Percentiles rank a stretch among this genome's conserved stretches.
These are phyloP conservation scores for Prionace glauca DNA, from an alignment of 2,797 vertebrate genomes.

Conservation along the genomic window DNA sequence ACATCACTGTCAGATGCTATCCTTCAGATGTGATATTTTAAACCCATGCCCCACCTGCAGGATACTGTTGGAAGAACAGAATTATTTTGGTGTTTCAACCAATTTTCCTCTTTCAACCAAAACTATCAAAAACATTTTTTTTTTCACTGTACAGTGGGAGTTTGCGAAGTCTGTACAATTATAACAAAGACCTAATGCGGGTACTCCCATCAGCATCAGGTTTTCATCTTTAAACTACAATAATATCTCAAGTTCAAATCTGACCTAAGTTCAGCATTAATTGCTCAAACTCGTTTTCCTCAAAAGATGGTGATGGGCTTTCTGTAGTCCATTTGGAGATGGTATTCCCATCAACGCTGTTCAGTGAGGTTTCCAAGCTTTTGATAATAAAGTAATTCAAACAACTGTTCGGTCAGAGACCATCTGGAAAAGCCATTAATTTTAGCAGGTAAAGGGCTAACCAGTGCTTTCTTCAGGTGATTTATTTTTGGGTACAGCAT, in stretches of 20 bases:
- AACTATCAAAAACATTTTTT: not conserved
- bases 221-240: not conserved
- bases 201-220: not conserved
- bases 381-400: not conserved
- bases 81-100: not conserved
- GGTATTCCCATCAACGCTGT: not conserved
- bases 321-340: not conserved
- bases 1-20: not conserved
- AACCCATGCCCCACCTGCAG: not conserved
- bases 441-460: not conserved
- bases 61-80: not conserved
- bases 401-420: not conserved
- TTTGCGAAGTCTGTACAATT: not conserved
- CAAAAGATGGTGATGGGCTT: not conserved
- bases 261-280: not conserved
- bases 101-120: not conserved
- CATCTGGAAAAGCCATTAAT: not conserved
- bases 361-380: not conserved
- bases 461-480: not conserved
- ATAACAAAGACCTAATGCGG: not conserved
- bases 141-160: not conserved
- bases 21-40: not conserved
- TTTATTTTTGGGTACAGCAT: not conserved
- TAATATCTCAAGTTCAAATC: not conserved
- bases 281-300: not conserved